Evolutionary conservation across 2,113 vertebrate genomes (phyloP).

Genomic region (Sylvilagus bachmani): DNA sequence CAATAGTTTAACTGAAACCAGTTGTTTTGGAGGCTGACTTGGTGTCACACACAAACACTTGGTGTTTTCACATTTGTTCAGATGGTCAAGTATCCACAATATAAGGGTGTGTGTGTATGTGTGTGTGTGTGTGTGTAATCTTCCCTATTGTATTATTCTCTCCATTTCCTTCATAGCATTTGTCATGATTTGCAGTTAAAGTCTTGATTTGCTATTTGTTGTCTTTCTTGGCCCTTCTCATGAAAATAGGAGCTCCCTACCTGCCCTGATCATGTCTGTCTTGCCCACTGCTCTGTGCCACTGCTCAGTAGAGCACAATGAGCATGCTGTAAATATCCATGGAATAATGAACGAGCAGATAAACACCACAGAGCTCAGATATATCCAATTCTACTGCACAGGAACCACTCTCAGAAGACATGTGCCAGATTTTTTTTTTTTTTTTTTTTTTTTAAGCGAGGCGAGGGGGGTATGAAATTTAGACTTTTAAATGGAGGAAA

Average conservation of each 20-base stretch:
- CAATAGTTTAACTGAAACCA: background rate
- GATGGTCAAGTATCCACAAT: background rate
- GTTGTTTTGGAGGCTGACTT: background rate
- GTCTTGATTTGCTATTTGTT: conserved; percentile 10
- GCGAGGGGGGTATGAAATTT: background rate
- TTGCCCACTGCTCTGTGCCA: background rate
- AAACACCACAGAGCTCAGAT: conserved; percentile 8
- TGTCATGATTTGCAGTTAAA: background rate
- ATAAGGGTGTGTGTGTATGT: no score
- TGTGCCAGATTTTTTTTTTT: background rate
- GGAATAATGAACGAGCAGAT: background rate
- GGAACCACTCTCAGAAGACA: conserved; percentile 3
- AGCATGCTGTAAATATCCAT: background rate
- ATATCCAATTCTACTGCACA: background rate
- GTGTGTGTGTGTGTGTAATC: background rate
- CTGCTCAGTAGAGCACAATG: background rate
- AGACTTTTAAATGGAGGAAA: background rate
- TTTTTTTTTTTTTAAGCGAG: background rate
- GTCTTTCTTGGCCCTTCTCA: background rate
- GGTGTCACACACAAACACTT: background rate
- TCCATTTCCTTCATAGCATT: background rate
- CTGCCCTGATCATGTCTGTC: background rate
- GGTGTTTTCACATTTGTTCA: background rate
- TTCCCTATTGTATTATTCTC: background rate
- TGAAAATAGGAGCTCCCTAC: background rate